Evolutionary conservation across 2,113 vertebrate genomes (phyloP).

Genomic region (Bungarus multicinctus): DNA sequence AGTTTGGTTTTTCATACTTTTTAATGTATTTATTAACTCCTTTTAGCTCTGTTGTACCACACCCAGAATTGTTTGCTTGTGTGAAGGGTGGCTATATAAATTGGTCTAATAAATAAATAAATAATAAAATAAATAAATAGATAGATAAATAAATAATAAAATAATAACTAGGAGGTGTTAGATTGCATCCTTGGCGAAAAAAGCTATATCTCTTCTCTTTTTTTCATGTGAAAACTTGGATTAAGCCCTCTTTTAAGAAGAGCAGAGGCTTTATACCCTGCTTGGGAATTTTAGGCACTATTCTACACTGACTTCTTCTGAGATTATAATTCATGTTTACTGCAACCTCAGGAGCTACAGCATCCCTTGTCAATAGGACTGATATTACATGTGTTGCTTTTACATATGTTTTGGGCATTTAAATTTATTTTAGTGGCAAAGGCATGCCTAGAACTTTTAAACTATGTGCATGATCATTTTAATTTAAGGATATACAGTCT

Average conservation of each 20-base stretch:
- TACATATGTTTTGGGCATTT: constrained; percentile 77
- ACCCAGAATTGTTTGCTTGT: background rate
- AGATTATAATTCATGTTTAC: constrained; percentile 63
- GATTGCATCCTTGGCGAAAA: background rate
- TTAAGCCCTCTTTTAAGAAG: constrained; percentile 33
- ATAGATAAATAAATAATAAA: too few species aligned
- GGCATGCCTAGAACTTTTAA: constrained; percentile 70
- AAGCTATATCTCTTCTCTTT: background rate
- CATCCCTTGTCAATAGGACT: constrained; percentile 78
- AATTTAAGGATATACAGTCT: constrained; percentile 67
- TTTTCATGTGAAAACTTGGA: background rate
- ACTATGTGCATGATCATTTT: constrained; percentile 82
- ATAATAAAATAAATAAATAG: too few species aligned
- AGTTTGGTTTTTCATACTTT: background rate
- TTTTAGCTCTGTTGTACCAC: background rate
- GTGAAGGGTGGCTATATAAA: background rate
- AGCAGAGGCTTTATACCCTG: background rate
- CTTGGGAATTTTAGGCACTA: constrained; percentile 24
- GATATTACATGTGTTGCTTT: constrained; percentile 69
- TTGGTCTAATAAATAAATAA: background rate
- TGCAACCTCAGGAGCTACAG: constrained; percentile 85
- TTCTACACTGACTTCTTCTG: constrained; percentile 36
- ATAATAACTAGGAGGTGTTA: background rate
- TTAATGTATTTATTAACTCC: background rate
- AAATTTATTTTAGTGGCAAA: constrained; percentile 74